A percentile compares a stretch with the other conserved stretches of the same genome.
Conservation (phyloP, 2,113 vertebrate species). For the Helogale parvula region DNA sequence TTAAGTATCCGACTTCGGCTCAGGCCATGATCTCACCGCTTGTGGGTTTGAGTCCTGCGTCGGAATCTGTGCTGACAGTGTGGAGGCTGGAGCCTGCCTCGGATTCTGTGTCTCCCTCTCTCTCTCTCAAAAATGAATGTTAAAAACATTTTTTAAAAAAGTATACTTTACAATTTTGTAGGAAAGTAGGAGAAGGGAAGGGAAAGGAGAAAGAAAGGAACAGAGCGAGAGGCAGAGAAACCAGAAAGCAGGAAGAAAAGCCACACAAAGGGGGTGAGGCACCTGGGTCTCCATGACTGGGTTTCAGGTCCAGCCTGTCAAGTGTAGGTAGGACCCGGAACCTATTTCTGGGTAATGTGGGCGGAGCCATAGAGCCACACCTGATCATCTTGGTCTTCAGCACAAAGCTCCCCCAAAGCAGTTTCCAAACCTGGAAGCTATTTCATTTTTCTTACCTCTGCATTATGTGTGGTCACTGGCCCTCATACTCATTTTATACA, state of each 20-base stretch:
- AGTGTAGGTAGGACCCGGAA: rapidly evolving
- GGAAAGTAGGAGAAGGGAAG: background rate
- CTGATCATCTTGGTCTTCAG: background rate
- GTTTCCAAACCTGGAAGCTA: background rate
- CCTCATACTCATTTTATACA: background rate
- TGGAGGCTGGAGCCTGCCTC: no score
- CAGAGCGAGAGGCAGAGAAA: background rate
- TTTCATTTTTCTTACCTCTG: background rate
- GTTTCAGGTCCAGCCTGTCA: rapidly evolving
- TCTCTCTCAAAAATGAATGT: no score
- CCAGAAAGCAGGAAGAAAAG: background rate
- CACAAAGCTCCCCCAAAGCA: background rate
- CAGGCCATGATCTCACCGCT: no score
- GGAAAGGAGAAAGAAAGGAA: background rate
- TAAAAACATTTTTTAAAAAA: background rate
- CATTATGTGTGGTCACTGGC: background rate
- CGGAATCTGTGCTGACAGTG: no score
- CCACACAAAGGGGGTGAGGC: background rate
- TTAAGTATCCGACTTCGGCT: no score
- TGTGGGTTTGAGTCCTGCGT: no score
- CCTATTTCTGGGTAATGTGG: background rate
- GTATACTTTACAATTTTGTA: background rate
- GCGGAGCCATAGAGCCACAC: rapidly evolving
- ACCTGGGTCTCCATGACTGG: rapidly evolving
- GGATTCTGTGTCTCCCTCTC: no score